Evolutionary conservation across 2,888 invertebrate genomes (phyloP), one percentile per base, ranked within the genome.

Genomic region (Selenia dentaria): DNA sequence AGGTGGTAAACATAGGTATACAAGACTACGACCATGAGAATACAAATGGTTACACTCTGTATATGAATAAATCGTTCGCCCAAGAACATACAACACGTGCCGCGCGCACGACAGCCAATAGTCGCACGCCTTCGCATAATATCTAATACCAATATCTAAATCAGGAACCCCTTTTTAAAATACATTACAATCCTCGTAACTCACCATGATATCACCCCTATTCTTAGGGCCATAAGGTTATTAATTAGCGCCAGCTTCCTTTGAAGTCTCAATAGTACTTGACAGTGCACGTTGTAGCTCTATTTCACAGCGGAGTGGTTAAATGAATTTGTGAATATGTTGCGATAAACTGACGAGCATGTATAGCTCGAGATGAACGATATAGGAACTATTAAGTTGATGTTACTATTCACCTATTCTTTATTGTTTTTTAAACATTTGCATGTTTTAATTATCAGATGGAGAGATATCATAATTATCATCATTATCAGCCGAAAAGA

Each of bases 51-150:
- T n/a, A n/a, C n/a, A n/a, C n/a, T n/a, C n/a, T n/a, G n/a, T n/a
- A n/a, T n/a, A n/a, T n/a, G n/a, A n/a, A n/a, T n/a, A n/a, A n/a
- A n/a, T n/a, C n/a, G n/a, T 20, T 40, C 12, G 35, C 39, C 39
- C 39, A 41, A 25, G 11, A 35, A 39, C 25, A 18, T 8, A 24
- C 16, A 10, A 13, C 60, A 51, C 56, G 58, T 47, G 57, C 18
- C 38, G 22, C 41, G 34, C 65, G 54, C 65, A 54, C 53, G 64
- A 13, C 40, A 6, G 37, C 16, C 55, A 35, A 48, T 46, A 53
- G 56, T 36, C 50, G 37, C 14, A 35, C 50, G 47, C 52, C 49
- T 54, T 22, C 20, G 26, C 32, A 50, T 53, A 46, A 53, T 54
- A 58, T 62, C 52, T 39, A 59, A 61, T 42, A 46, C 6, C 25